Evolutionary conservation across 2,113 vertebrate species (phyloP).

Genomic region (Plectropomus leopardus): DNA sequence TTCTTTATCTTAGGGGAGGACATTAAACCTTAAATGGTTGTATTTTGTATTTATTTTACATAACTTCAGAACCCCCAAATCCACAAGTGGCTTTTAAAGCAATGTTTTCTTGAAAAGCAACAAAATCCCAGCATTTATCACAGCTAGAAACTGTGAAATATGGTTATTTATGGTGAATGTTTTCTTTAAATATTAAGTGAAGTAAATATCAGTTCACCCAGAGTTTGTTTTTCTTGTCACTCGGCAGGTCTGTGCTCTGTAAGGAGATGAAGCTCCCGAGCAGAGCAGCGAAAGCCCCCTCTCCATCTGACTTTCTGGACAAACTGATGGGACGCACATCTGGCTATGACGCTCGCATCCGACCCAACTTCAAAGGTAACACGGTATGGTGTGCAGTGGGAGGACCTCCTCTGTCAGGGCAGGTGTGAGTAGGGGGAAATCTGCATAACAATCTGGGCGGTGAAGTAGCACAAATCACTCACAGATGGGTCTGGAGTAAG

Average conservation of each 20-base stretch:
- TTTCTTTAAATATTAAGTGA: neutral
- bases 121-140: too few relatives aligned
- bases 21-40: too few relatives aligned
- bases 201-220: neutral
- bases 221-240: constrained; percentile 10
- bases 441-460: constrained; percentile 35
- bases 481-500: constrained; percentile 64
- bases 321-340: constrained; percentile 97
- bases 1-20: too few relatives aligned
- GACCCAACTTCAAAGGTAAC: constrained; percentile 97
- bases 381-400: neutral
- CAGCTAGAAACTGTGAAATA: too few relatives aligned
- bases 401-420: constrained; percentile 21
- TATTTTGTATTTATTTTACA: too few relatives aligned
- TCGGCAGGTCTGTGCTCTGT: constrained; percentile 86
- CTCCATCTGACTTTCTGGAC: constrained; percentile 96
- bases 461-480: constrained; percentile 61
- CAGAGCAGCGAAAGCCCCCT: constrained; percentile 83
- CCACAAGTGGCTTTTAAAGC: too few relatives aligned
- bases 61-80: too few relatives aligned
- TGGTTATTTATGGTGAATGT: too few relatives aligned
- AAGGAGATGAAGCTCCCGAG: constrained; percentile 87
- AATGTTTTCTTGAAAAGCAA: too few relatives aligned
- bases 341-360: constrained; percentile 94
- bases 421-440: constrained; percentile 57